Conservation (phyloP, 2,113 vertebrate genomes). For the Mobula hypostoma region DNA sequence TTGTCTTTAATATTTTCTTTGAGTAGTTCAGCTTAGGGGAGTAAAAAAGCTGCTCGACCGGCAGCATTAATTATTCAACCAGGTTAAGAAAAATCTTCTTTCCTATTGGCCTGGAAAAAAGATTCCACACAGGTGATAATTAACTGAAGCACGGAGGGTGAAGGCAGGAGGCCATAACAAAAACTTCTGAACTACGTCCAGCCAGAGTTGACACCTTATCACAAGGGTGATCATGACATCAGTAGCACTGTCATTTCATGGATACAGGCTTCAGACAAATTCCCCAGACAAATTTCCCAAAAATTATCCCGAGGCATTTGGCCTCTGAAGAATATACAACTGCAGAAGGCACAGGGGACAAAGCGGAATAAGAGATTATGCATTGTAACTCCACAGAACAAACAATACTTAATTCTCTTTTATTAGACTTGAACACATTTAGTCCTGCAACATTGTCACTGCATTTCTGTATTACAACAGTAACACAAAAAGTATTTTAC, state of each 20-base stretch:
- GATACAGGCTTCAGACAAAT: neutral
- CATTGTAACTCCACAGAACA: neutral
- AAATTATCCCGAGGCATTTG: neutral
- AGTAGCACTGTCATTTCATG: neutral
- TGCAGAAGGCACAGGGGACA: neutral
- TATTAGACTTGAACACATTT: too few relatives aligned
- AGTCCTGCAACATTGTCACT: too few relatives aligned
- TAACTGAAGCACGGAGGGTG: neutral
- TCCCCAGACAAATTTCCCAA: neutral
- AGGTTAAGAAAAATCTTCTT: neutral
- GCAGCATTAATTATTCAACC: neutral
- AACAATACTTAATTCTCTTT: neutral
- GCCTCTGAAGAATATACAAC: neutral
- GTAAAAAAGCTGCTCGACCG: neutral
- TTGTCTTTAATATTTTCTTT: neutral
- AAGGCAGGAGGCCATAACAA: neutral
- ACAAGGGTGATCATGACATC: neutral
- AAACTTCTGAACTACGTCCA: neutral
- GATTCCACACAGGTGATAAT: neutral
- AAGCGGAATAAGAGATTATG: neutral
- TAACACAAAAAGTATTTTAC: too few relatives aligned
- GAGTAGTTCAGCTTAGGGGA: neutral
- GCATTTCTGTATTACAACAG: too few relatives aligned
- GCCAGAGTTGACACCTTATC: too few relatives aligned
- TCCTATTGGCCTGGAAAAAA: neutral